Base-by-base conservation (phyloP, 2,888 invertebrate genomes). In the Agrilus cyanescens region DNA sequence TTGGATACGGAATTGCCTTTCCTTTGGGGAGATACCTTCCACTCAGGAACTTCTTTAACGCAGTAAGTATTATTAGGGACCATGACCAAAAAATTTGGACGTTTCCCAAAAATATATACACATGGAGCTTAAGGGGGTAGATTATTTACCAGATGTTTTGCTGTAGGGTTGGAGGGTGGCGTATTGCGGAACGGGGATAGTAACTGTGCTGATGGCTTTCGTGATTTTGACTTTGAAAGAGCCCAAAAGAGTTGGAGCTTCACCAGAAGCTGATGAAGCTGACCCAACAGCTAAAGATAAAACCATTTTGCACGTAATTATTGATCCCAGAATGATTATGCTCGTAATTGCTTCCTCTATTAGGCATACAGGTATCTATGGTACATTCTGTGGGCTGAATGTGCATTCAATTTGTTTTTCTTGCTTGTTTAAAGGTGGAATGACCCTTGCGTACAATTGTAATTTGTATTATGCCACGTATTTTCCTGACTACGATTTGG, bases 1-100 rank as follows among this genome's bases (percentile, higher is more conserved):
- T 90, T 29, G 93, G 93, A 3, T 93, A 91, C 55, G 91, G 91
- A 35, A 81, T 93, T 50, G 88, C 91, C 0, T 93, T 91, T 61
- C 91, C 93, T 0, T 82, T 93, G 4, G 93, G 93, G 0, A 77
- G 90, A 52, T 90, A 90, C 55, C 74, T 89, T 12, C 86, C 89
- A 1, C 69, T 73, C 18, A 50, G 81, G 33, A 80, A 89, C 56
- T 75, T 82, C 45, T 85, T 80, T 74, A 78, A 79, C 49, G 63
- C 86, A 70, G 82, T 82, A 60, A 69, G 72, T 68, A 14, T 7
- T 20, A n/a, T n/a, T n/a, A n/a, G n/a, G n/a, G 15, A 37, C 31
- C 10, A 6, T 12, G 12, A 18, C 33, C 13, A 32, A 16, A 8
- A 12, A 31, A 38, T 14, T 38, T 33, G 2, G 7, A 38, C 12